These are phyloP conservation scores for Corythoichthys intestinalis DNA, from an alignment of 2,113 vertebrate species.

Conservation along the genomic window DNA sequence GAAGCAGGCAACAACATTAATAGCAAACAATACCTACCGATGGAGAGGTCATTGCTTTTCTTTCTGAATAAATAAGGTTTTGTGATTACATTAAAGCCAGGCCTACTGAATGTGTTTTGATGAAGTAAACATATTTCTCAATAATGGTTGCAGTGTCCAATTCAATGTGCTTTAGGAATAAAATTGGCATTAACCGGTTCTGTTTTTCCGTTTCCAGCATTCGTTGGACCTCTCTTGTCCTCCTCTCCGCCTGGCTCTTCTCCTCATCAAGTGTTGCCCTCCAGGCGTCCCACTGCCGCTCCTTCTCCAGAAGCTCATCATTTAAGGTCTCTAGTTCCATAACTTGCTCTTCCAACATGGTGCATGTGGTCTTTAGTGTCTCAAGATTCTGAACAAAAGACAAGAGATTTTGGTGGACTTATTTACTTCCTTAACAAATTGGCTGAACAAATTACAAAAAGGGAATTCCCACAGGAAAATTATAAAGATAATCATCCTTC, in stretches of 20 bases:
- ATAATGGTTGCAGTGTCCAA: not conserved
- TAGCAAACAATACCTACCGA: slow-evolving; percentile 24
- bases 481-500: not conserved
- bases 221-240: slow-evolving; percentile 89
- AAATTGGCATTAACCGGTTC: slow-evolving; percentile 78
- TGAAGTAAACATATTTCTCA: not conserved
- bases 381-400: slow-evolving; percentile 83
- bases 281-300: slow-evolving; percentile 98
- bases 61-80: slow-evolving; percentile 7
- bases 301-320: slow-evolving; percentile 94
- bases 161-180: not conserved
- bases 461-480: not conserved
- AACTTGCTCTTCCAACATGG: slow-evolving; percentile 98
- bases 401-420: too few relatives aligned
- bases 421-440: not conserved
- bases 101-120: not conserved
- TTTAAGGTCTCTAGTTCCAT: slow-evolving; percentile 94
- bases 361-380: slow-evolving; percentile 98
- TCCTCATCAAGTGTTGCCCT: slow-evolving; percentile 89
- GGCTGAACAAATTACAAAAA: not conserved
- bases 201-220: slow-evolving; percentile 96
- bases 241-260: slow-evolving; percentile 92
- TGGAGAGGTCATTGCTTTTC: not conserved
- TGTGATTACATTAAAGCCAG: not conserved
- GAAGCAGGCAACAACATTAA: slow-evolving; percentile 22